Percentiles rank a stretch among this genome's conserved stretches.
These are phyloP conservation scores for Decapterus maruadsi DNA, from an alignment of 2,797 vertebrate species.

Conservation along the genomic window DNA sequence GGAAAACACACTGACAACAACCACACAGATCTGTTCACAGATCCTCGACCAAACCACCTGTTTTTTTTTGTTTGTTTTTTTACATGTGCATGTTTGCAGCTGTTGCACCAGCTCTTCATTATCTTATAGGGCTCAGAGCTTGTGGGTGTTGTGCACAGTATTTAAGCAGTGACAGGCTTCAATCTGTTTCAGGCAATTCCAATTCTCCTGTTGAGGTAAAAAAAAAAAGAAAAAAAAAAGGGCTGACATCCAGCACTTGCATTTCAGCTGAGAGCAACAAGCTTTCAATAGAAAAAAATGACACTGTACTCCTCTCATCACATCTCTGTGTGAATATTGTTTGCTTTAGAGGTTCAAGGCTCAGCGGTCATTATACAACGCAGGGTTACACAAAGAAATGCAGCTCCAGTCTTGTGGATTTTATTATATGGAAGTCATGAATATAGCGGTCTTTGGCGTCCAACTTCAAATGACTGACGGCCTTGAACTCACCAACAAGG, in stretches of 20 bases:
- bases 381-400: neutral
- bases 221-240: too few relatives aligned
- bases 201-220: neutral
- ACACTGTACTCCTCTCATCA: neutral
- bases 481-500: conserved; percentile 13
- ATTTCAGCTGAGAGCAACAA: neutral
- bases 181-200: neutral
- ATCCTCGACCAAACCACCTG: conserved; percentile 23
- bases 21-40: conserved; percentile 14
- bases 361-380: neutral
- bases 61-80: too few relatives aligned
- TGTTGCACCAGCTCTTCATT: neutral
- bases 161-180: neutral
- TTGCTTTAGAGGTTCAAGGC: neutral
- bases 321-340: neutral
- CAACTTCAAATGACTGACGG: neutral
- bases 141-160: neutral
- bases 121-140: neutral
- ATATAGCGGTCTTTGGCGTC: neutral
- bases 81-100: neutral
- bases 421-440: neutral
- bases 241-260: neutral
- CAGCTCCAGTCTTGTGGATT: neutral
- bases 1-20: conserved; percentile 7
- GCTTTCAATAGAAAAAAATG: neutral